phyloP scores from a whole-genome alignment of 2,888 invertebrate species.

The Elegia similella region DNA sequence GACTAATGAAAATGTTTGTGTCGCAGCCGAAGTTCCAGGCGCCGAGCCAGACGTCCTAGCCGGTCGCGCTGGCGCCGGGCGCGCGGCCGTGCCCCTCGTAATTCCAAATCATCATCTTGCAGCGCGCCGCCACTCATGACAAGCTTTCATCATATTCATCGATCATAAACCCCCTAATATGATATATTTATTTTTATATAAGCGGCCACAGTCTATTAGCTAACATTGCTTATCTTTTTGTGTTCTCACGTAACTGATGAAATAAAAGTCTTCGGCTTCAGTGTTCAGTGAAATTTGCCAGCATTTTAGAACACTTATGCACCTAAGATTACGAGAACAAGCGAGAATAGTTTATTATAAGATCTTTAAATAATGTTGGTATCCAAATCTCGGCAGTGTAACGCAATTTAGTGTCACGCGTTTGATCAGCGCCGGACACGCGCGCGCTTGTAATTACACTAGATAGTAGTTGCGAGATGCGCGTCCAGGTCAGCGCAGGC shows the following conservation, averaged over 20 bases:
- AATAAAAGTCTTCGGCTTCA: neutral
- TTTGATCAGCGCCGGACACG: too few relatives aligned
- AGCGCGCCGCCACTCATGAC: conserved; percentile 31
- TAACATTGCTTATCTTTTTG: neutral
- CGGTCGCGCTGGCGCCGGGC: conserved; percentile 33
- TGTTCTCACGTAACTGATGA: neutral
- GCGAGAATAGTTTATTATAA: too few relatives aligned
- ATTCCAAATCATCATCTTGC: conserved; percentile 32
- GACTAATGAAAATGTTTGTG: too few relatives aligned
- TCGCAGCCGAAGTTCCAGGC: conserved; percentile 78
- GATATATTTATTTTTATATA: conserved; percentile 11
- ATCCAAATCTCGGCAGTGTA: too few relatives aligned
- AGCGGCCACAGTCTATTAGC: neutral
- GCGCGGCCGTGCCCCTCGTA: conserved; percentile 31
- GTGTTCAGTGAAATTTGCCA: neutral
- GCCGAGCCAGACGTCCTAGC: conserved; percentile 77
- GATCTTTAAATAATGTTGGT: too few relatives aligned
- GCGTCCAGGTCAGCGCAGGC: too few relatives aligned
- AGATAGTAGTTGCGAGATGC: too few relatives aligned
- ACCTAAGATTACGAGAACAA: too few relatives aligned
- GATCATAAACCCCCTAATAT: conserved; percentile 16
- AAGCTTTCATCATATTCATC: conserved; percentile 30
- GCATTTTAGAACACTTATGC: too few relatives aligned
- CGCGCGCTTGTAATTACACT: too few relatives aligned
- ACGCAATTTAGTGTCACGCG: too few relatives aligned